These are phyloP conservation scores for Pica pica DNA, from an alignment of 2,113 vertebrate genomes.

Conservation along the genomic window DNA sequence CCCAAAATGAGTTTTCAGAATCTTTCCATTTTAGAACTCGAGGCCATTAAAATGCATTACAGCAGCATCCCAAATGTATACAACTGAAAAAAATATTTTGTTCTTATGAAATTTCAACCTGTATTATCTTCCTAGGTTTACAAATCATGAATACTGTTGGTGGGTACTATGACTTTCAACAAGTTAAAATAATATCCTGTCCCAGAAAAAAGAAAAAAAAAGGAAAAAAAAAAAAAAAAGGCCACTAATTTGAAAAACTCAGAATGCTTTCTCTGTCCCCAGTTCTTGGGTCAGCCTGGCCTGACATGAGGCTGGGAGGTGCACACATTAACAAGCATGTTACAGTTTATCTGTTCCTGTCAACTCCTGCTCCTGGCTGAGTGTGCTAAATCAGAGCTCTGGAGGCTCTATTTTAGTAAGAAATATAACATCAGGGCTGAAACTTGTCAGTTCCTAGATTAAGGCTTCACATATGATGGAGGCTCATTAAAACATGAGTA, in stretches of 20 bases:
- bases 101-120: not conserved
- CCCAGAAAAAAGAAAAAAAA: not conserved
- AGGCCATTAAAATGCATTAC: not conserved
- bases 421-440: not conserved
- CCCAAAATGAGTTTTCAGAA: not conserved
- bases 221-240: rapidly evolving
- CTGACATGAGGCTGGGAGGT: not conserved
- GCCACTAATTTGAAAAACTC: not conserved
- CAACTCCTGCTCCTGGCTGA: not conserved
- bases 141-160: not conserved
- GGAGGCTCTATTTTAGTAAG: slow-evolving; percentile 1
- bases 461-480: slow-evolving; percentile 23
- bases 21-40: not conserved
- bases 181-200: not conserved
- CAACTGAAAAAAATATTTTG: not conserved
- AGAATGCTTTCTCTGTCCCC: not conserved
- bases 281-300: not conserved
- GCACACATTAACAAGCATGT: not conserved
- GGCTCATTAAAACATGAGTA: slow-evolving; percentile 26
- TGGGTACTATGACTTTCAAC: not conserved
- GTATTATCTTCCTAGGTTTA: not conserved
- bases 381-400: not conserved
- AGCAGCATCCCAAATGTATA: not conserved
- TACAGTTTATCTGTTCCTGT: not conserved
- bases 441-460: slow-evolving; percentile 33